Evolutionary conservation across 2,113 vertebrate species (phyloP).

Genomic region (Laterallus jamaicensis): DNA sequence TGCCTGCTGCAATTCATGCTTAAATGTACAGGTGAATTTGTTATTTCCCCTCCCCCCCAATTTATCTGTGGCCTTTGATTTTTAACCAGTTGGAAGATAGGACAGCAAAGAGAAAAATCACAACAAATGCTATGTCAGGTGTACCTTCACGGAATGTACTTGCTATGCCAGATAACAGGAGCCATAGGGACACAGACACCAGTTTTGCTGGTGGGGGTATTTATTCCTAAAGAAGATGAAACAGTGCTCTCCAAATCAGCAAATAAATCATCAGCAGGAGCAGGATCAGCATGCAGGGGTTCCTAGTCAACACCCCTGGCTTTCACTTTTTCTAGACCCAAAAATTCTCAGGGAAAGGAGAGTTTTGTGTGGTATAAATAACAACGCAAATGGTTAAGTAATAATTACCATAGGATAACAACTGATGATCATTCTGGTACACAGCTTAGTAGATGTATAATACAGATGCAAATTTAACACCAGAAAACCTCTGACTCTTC

Average conservation of each 20-base stretch:
- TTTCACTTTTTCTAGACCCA: background rate
- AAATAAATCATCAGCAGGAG: background rate
- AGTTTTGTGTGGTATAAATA: background rate
- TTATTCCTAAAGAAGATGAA: background rate
- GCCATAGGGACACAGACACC: background rate
- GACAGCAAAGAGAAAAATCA: background rate
- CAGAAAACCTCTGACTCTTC: background rate
- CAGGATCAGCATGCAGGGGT: background rate
- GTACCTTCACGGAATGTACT: background rate
- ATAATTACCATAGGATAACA: background rate
- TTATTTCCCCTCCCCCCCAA: background rate
- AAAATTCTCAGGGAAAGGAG: background rate
- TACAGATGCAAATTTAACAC: background rate
- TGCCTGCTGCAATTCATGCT: background rate
- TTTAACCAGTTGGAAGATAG: background rate
- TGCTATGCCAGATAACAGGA: background rate
- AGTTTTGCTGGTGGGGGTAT: background rate
- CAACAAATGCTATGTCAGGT: background rate
- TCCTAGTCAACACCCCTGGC: background rate
- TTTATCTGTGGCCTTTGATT: background rate
- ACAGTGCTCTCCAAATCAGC: background rate
- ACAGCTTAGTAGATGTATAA: background rate
- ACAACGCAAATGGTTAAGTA: background rate
- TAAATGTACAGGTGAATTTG: background rate
- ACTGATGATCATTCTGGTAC: background rate